phyloP scores from a whole-genome alignment of 2,888 invertebrate species.

The Sarcophaga carnaria region DNA sequence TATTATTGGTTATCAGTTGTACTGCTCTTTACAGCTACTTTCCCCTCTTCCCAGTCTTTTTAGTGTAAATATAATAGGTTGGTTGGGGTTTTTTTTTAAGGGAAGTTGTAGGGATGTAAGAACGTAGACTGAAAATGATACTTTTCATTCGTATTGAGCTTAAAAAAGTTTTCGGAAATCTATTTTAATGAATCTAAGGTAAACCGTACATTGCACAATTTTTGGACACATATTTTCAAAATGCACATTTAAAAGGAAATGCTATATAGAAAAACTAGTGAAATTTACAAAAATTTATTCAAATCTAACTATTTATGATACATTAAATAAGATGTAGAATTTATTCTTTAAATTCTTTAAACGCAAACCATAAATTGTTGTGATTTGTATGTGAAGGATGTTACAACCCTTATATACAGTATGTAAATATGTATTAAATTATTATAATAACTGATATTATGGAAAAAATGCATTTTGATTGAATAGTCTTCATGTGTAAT shows the following conservation, averaged over 20 bases:
- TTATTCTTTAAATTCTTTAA: no score
- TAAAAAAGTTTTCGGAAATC: conserved; percentile 24
- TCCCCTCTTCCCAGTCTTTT: background rate
- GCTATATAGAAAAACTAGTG: background rate
- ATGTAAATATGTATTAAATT: no score
- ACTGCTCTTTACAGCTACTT: background rate
- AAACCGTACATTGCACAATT: background rate
- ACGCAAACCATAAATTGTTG: no score
- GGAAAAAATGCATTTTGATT: no score
- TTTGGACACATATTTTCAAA: no score
- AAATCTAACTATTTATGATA: no score
- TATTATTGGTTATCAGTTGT: conserved; percentile 68
- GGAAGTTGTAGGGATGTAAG: conserved; percentile 22
- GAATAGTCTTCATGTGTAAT: background rate
- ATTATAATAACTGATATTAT: no score
- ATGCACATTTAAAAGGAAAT: no score
- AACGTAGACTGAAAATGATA: conserved; percentile 7
- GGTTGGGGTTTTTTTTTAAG: background rate
- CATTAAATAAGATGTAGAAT: no score
- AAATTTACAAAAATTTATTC: background rate
- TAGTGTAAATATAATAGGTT: background rate
- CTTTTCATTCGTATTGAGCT: conserved; percentile 30
- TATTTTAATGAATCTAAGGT: conserved; percentile 31
- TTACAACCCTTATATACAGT: no score
- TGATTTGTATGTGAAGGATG: no score